Evolutionary conservation across 2,888 invertebrate species (phyloP).

Genomic region (Argyresthia albistria): DNA sequence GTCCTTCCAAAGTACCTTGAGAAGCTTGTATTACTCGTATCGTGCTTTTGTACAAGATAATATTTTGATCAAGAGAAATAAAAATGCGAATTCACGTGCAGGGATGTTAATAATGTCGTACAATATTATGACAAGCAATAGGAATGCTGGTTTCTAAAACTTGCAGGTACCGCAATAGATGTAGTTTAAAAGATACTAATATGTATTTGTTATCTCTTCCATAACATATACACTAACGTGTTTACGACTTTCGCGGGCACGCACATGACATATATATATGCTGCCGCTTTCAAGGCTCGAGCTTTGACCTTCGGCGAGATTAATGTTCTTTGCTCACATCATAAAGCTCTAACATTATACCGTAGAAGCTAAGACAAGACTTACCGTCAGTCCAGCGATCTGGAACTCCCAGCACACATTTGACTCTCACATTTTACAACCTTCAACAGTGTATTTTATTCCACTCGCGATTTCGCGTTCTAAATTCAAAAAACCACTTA

Average conservation of each 20-base stretch:
- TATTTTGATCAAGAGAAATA: too few species aligned
- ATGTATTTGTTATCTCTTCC: too few species aligned
- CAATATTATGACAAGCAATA: too few species aligned
- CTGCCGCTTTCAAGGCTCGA: constrained; percentile 22
- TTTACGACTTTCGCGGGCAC: constrained; percentile 28
- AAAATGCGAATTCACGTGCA: too few species aligned
- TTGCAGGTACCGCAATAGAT: too few species aligned
- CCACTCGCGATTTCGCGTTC: constrained; percentile 19
- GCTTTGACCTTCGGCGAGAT: constrained; percentile 20
- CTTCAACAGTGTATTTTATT: constrained; percentile 22
- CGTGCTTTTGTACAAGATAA: too few species aligned
- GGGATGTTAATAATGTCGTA: too few species aligned
- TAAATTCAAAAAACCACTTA: constrained; percentile 10
- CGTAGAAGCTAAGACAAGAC: neutral
- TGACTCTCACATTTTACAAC: constrained; percentile 45
- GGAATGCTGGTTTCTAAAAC: too few species aligned
- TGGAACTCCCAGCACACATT: constrained; percentile 30
- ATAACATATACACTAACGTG: constrained; percentile 20
- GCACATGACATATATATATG: constrained; percentile 17
- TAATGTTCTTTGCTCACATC: neutral
- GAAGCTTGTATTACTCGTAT: too few species aligned
- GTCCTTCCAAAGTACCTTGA: too few species aligned
- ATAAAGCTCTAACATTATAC: too few species aligned
- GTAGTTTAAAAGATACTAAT: too few species aligned
- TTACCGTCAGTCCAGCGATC: constrained; percentile 42